These are phyloP conservation scores for Ornithorhynchus anatinus DNA, from an alignment of 2,113 vertebrate genomes.

Conservation along the genomic window DNA sequence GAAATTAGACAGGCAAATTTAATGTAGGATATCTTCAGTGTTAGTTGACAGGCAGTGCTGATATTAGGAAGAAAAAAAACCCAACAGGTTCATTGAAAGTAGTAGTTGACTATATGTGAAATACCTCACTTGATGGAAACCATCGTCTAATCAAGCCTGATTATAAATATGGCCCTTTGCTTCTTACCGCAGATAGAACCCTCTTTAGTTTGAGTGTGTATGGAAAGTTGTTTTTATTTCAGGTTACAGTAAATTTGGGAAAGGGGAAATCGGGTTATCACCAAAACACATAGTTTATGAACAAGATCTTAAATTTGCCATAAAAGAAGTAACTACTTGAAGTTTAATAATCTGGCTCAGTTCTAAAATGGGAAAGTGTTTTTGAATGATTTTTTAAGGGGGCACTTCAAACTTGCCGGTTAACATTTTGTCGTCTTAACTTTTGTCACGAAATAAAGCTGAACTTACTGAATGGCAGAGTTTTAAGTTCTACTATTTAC, in stretches of 20 bases:
- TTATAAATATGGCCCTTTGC: neutral
- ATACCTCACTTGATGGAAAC: neutral
- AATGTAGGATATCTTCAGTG: neutral
- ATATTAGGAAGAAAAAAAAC: neutral
- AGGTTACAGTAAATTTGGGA: constrained; percentile 4
- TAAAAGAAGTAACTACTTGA: neutral
- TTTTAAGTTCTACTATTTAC: no score
- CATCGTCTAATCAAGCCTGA: neutral
- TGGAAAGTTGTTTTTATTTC: constrained; percentile 29
- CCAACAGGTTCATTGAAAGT: constrained; percentile 4
- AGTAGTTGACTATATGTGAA: neutral
- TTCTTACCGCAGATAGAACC: constrained; percentile 1
- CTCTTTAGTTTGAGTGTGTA: neutral
- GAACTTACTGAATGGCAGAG: no score
- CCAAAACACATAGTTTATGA: neutral
- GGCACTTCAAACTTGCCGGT: no score
- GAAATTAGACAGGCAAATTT: neutral
- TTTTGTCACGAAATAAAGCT: no score
- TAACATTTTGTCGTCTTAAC: no score
- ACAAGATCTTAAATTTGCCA: neutral
- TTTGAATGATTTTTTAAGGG: no score
- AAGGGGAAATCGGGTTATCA: neutral
- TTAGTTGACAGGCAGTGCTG: fast-evolving
- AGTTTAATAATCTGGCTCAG: no score
- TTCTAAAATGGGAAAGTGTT: no score